Evolutionary conservation across 2,797 vertebrate species (phyloP), one percentile per base, ranked within the genome.

Genomic region (Siniperca undulata): DNA sequence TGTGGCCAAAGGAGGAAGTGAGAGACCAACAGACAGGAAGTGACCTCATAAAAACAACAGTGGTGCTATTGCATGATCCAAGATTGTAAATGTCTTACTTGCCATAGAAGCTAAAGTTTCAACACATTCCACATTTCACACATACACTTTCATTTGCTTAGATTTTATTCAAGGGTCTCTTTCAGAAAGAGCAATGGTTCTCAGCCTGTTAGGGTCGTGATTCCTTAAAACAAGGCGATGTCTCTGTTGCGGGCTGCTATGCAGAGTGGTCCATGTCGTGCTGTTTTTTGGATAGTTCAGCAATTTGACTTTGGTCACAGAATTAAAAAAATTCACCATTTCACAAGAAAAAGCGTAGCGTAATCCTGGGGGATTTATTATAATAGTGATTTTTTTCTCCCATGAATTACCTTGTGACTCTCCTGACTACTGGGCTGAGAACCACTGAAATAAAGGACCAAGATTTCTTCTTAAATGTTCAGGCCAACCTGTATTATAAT

Each of bases 1-100:
- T 98, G 97, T 84, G 97, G 97, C 83, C 96, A 96, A 91, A 97
- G 96, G 94, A 97, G 97, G 95, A 99, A 99, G 96, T 99, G 97
- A 97, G 90, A 93, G 71, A 88, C 83, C 66, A 80, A 79, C 74
- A 55, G 22, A 91, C 82, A 93, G 89, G 95, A 96, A 89, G 82
- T 97, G 96, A 98, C 97, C 97, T 99, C 97, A 98, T 97, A 90
- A 95, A 97, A 90, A 96, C 96, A 95, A 92, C 78, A 89, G 89
- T 97, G 98, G 97, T 98, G 98, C 98, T 99, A 99, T 96, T 96
- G 96, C 96, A 93, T 97, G 96, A 96, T 96, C 65, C 93, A 94
- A 95, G 96, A 97, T 96, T 97, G 96, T 97, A 96, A 95, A 88
- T 89, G 86, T 91, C 85, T 88, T 65, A 81, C 59, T 78, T 90